phyloP scores from a whole-genome alignment of 2,113 vertebrate species.

The Rhadina sibilatrix region DNA sequence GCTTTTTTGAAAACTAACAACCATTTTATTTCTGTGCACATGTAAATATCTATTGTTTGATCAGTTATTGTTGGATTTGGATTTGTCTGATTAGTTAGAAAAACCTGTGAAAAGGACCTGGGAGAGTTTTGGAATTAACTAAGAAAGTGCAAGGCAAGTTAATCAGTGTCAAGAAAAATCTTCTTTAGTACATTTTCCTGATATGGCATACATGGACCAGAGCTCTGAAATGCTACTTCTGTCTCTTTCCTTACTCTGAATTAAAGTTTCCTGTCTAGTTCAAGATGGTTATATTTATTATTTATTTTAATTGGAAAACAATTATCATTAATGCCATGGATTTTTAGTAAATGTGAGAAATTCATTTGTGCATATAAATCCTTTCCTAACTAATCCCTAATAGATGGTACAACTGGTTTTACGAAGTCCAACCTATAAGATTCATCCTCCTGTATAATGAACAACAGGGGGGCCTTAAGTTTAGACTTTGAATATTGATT shows the following conservation, averaged over 20 bases:
- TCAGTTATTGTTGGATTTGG: neutral
- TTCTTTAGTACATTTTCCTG: neutral
- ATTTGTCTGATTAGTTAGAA: neutral
- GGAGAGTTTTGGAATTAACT: neutral
- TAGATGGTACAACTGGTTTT: constrained; percentile 53
- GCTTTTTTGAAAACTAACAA: neutral
- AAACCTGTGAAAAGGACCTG: neutral
- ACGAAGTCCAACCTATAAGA: constrained; percentile 19
- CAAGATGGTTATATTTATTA: neutral
- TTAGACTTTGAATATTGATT: constrained; percentile 47
- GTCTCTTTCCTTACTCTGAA: neutral
- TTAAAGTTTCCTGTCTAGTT: neutral
- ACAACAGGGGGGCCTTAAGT: neutral
- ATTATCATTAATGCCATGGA: neutral
- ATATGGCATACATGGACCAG: fast-evolving
- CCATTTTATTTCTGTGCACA: neutral
- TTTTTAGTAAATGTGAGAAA: constrained; percentile 6
- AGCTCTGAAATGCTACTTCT: neutral
- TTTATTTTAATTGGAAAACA: constrained; percentile 4
- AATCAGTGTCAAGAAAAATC: neutral
- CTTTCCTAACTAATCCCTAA: constrained; percentile 39
- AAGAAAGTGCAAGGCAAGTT: neutral
- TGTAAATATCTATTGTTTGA: neutral
- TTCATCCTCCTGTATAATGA: constrained; percentile 51
- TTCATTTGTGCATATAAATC: neutral